phyloP scores from a whole-genome alignment of 1,140 invertebrate genomes.

The Kradibia gibbosae region DNA sequence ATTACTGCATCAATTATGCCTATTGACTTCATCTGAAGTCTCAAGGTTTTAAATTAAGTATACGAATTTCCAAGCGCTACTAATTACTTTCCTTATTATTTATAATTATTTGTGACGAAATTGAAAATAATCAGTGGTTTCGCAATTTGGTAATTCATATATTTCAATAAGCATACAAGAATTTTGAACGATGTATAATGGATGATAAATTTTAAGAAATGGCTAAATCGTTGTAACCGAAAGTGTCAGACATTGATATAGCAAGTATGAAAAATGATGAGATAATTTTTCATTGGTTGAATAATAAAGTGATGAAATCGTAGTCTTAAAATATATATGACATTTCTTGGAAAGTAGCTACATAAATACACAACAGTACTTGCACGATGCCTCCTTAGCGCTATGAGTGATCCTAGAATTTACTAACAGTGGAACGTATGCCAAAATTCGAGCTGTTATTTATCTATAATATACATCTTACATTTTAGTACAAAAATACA shows the following conservation, averaged over 20 bases:
- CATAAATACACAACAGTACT: background rate
- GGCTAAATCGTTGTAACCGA: background rate
- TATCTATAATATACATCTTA: background rate
- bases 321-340: constrained; percentile 31
- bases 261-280: background rate
- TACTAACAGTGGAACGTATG: background rate
- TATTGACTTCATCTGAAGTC: background rate
- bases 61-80: background rate
- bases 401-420: background rate
- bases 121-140: background rate
- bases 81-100: background rate
- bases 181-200: background rate
- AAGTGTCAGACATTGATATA: background rate
- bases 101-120: background rate
- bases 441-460: background rate
- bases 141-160: background rate
- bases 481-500: background rate
- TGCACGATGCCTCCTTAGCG: background rate
- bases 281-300: background rate
- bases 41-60: background rate
- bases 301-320: constrained; percentile 11
- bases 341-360: background rate
- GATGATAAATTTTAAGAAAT: background rate
- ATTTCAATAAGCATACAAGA: background rate
- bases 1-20: background rate